Evolutionary conservation across 2,888 invertebrate genomes (phyloP).

Genomic region (Sesamia inferens): DNA sequence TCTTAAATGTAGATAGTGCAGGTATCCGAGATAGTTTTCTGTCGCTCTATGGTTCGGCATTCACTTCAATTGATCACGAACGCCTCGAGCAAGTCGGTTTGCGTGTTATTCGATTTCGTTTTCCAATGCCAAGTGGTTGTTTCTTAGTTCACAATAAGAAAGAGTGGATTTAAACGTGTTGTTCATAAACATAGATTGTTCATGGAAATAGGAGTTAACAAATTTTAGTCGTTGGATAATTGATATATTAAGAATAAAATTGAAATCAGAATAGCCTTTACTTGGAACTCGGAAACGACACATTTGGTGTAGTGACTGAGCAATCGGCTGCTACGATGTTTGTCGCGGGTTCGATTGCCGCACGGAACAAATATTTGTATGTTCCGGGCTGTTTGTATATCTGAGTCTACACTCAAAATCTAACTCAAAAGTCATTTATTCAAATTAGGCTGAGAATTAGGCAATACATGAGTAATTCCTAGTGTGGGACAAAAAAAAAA

Average conservation of each 20-base stretch:
- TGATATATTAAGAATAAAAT: slow-evolving; percentile 15
- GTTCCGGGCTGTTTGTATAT: too few relatives aligned
- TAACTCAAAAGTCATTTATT: too few relatives aligned
- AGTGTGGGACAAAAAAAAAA: too few relatives aligned
- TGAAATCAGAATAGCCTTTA: not conserved
- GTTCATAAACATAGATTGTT: slow-evolving; percentile 26
- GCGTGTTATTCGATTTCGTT: slow-evolving; percentile 42
- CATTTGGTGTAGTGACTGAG: too few relatives aligned
- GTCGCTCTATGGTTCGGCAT: slow-evolving; percentile 25
- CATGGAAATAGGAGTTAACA: slow-evolving; percentile 2
- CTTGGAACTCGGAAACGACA: not conserved
- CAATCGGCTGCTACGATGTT: too few relatives aligned
- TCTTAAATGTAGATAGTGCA: slow-evolving; percentile 28
- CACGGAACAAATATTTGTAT: too few relatives aligned
- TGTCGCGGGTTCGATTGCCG: too few relatives aligned
- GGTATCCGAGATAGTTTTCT: slow-evolving; percentile 27
- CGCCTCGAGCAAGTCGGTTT: slow-evolving; percentile 21
- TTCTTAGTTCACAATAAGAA: slow-evolving; percentile 27
- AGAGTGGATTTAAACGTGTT: slow-evolving; percentile 31
- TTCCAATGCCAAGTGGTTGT: slow-evolving; percentile 19
- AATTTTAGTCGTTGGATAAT: slow-evolving; percentile 3
- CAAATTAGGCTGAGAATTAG: too few relatives aligned
- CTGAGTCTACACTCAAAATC: too few relatives aligned
- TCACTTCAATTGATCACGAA: slow-evolving; percentile 55
- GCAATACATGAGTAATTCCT: too few relatives aligned